These are phyloP conservation scores for Xenops minutus DNA, from an alignment of 2,797 vertebrate genomes.

Conservation along the genomic window DNA sequence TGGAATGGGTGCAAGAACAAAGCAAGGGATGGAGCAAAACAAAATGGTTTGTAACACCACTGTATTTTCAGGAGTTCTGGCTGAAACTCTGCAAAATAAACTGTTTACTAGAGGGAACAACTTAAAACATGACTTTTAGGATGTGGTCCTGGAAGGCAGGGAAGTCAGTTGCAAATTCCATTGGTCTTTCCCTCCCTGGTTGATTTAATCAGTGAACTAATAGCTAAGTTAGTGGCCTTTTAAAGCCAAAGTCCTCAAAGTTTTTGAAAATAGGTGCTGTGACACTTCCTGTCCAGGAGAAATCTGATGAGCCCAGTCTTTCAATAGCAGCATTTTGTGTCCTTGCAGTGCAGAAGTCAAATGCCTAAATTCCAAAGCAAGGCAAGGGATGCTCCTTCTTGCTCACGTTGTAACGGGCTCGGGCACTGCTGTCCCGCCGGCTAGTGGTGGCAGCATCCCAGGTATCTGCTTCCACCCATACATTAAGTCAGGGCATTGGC, in stretches of 20 bases:
- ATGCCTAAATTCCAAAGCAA: neutral
- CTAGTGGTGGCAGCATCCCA: neutral
- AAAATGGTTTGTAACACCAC: fast-evolving
- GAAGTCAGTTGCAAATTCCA: neutral
- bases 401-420: neutral
- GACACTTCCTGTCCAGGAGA: neutral
- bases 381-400: neutral
- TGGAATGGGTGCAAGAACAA: neutral
- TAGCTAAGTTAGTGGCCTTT: neutral
- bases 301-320: neutral
- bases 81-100: neutral
- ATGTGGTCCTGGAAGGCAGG: neutral
- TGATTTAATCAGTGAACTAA: neutral
- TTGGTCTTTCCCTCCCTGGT: neutral
- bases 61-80: neutral
- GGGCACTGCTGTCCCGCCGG: neutral
- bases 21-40: neutral
- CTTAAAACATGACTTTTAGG: neutral
- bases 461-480: slow-evolving; percentile 32
- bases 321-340: neutral
- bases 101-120: neutral
- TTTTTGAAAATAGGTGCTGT: fast-evolving
- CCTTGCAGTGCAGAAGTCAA: neutral
- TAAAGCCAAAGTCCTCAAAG: fast-evolving
- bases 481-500: neutral